Evolutionary conservation across 2,797 vertebrate genomes (phyloP).

Genomic region (Rhinophrynus dorsalis): DNA sequence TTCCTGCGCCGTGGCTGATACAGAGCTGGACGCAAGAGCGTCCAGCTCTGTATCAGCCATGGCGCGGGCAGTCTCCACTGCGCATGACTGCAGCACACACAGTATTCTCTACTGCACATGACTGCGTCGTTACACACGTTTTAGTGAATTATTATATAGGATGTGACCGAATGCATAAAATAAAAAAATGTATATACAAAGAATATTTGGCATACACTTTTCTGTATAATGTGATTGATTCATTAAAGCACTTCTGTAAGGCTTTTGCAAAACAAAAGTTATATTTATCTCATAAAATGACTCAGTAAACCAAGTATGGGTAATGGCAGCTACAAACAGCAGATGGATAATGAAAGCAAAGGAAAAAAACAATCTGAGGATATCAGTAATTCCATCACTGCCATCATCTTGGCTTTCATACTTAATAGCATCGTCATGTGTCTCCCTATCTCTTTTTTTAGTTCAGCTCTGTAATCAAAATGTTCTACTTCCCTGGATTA

Average conservation of each 20-base stretch:
- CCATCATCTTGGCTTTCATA: constrained; percentile 44
- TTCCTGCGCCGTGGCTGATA: no score
- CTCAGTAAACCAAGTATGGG: constrained; percentile 19
- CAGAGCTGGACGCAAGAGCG: no score
- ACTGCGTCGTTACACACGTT: no score
- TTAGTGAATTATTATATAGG: no score
- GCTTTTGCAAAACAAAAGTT: constrained; percentile 27
- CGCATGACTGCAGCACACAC: no score
- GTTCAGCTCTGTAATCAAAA: constrained; percentile 26
- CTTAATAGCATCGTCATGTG: constrained; percentile 28
- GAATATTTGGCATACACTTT: not conserved
- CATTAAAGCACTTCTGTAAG: constrained; percentile 11
- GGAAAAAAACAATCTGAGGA: constrained; percentile 39
- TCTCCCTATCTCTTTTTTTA: not conserved
- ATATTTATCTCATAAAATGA: constrained; percentile 49
- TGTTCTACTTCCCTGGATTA: constrained; percentile 39
- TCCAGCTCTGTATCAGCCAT: no score
- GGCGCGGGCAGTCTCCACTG: no score
- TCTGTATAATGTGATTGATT: constrained; percentile 20
- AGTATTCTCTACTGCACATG: no score
- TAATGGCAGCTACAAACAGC: constrained; percentile 42
- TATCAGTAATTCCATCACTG: constrained; percentile 42
- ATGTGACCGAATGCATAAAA: no score
- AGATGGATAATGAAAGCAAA: constrained; percentile 43
- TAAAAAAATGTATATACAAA: not conserved